phyloP scores from a whole-genome alignment of 2,888 invertebrate species.

The Erebia aethiops region DNA sequence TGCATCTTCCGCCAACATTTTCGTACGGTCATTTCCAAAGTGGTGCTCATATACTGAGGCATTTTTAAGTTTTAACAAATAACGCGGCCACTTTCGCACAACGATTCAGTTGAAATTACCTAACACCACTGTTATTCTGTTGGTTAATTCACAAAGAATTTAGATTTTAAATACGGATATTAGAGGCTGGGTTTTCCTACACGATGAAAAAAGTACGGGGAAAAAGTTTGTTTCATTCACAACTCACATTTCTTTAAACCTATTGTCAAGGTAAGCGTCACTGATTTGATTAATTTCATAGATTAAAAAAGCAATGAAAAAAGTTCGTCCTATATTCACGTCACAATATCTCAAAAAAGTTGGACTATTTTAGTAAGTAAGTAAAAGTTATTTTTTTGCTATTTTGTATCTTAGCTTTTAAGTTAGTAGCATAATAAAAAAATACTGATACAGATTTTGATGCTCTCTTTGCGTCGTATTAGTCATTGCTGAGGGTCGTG shows the following conservation, averaged over 20 bases:
- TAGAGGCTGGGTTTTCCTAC: slow-evolving; percentile 13
- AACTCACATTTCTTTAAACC: slow-evolving; percentile 3
- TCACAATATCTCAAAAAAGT: background rate
- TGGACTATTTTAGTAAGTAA: background rate
- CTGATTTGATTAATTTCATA: slow-evolving; percentile 10
- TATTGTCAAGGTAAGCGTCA: slow-evolving; percentile 4
- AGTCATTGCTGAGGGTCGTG: too few species aligned
- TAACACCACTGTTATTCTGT: slow-evolving; percentile 3
- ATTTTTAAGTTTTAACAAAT: slow-evolving; percentile 29
- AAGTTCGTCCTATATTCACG: background rate
- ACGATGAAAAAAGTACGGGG: slow-evolving; percentile 17
- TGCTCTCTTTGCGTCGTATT: too few species aligned
- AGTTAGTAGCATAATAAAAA: too few species aligned
- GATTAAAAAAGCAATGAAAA: background rate
- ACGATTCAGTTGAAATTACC: background rate
- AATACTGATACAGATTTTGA: too few species aligned
- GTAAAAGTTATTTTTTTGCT: too few species aligned
- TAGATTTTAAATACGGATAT: slow-evolving; percentile 17
- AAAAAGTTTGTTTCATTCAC: slow-evolving; percentile 12
- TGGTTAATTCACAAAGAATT: slow-evolving; percentile 3
- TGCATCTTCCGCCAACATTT: slow-evolving; percentile 60
- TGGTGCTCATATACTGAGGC: slow-evolving; percentile 25
- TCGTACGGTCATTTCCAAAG: slow-evolving; percentile 55
- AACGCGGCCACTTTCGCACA: background rate
- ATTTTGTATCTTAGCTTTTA: too few species aligned